Percentiles rank a stretch among this genome's conserved stretches.
phyloP scores from a whole-genome alignment of 2,797 vertebrate genomes.

The Gymnothorax javanicus region DNA sequence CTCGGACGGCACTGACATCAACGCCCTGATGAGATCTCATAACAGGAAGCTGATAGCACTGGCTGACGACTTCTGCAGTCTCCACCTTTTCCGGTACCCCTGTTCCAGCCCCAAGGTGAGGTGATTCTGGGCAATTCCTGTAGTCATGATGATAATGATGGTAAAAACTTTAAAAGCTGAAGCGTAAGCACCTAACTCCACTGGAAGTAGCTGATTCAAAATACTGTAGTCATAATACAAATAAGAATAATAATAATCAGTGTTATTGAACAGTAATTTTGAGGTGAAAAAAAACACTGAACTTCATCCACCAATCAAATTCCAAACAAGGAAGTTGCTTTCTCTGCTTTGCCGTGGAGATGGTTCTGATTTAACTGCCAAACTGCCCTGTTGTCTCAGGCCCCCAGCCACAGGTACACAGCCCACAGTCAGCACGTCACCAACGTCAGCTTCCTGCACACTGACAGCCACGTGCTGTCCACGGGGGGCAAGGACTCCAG shows the following conservation, averaged over 20 bases:
- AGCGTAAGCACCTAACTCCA: too few species aligned
- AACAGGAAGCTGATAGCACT: slow-evolving; percentile 91
- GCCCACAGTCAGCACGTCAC: slow-evolving; percentile 98
- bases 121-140: background rate
- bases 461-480: slow-evolving; percentile 89
- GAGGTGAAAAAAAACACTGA: background rate
- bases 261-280: background rate
- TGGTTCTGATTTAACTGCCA: background rate
- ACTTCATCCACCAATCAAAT: background rate
- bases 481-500: slow-evolving; percentile 97
- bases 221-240: too few species aligned
- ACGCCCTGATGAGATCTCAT: slow-evolving; percentile 90
- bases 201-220: too few species aligned
- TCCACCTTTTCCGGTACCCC: slow-evolving; percentile 95
- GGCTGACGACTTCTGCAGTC: slow-evolving; percentile 98
- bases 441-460: slow-evolving; percentile 92
- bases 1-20: slow-evolving; percentile 98
- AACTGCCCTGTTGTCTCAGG: slow-evolving; percentile 67
- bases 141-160: background rate
- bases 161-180: background rate
- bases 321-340: background rate
- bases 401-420: slow-evolving; percentile 94
- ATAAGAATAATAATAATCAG: background rate
- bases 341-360: background rate
- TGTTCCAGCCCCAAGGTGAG: slow-evolving; percentile 92